A percentile compares a stretch with the other conserved stretches of the same genome.
These are phyloP conservation scores for Ahaetulla prasina DNA, from an alignment of 2,113 vertebrate species.

Conservation along the genomic window DNA sequence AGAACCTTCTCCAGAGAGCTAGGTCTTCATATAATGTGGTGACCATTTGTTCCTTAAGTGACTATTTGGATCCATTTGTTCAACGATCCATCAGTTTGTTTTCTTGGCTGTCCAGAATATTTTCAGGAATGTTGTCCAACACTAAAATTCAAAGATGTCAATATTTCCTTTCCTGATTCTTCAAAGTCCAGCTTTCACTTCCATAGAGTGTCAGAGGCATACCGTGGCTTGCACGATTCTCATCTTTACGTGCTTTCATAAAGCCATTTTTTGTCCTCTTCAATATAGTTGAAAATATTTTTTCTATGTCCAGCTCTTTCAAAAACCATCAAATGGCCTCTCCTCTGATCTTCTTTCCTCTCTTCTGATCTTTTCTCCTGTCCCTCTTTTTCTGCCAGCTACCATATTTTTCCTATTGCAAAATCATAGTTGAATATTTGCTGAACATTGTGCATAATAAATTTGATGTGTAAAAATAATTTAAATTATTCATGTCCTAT, in stretches of 20 bases:
- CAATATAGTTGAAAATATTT: not conserved
- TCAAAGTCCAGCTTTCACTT: not conserved
- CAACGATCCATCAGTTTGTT: not conserved
- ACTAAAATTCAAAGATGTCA: not conserved
- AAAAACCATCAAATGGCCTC: not conserved
- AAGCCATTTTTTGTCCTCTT: not conserved
- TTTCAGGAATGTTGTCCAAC: not conserved
- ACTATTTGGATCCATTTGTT: not conserved
- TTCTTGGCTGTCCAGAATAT: not conserved
- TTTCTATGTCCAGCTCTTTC: not conserved
- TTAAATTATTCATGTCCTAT: not conserved
- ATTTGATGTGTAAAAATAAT: not conserved
- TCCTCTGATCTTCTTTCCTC: not conserved
- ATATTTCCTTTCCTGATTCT: not conserved
- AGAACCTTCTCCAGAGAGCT: not conserved
- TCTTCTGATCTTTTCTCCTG: not conserved
- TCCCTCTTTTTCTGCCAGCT: not conserved
- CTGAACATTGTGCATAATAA: not conserved
- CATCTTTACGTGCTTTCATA: slow-evolving; percentile 11
- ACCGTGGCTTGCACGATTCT: not conserved
- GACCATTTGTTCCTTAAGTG: not conserved
- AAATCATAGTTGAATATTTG: not conserved
- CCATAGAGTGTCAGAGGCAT: not conserved
- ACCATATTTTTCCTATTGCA: not conserved
- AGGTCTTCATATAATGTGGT: not conserved